Evolutionary conservation across 2,888 invertebrate genomes (phyloP), one percentile per base, ranked within the genome.

Genomic region (Apotomis betuletana): DNA sequence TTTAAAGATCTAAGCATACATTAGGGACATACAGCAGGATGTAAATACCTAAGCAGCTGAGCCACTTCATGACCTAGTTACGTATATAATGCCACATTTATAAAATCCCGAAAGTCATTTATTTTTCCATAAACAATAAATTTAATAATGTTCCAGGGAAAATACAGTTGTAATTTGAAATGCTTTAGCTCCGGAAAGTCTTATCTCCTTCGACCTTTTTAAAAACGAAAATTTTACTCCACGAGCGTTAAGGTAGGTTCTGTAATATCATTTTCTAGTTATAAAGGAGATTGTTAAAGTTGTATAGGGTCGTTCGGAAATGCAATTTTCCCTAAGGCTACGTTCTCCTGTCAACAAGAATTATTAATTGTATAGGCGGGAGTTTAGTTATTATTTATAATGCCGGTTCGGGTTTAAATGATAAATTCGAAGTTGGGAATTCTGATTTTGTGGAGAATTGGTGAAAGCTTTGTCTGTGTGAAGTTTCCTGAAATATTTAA

Each of bases 321-420:
- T 52, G 15, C 15, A 8, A 44, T 46, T 65, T 46, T 57, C 57
- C 65, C 65, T 57, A 46, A 65, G 65, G 65, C 27, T 27, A 36
- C 65, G 46, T 57, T 57, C 44, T 44, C 46, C 55, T 65, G 65
- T 65, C 65, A 65, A 65, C 65, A 46, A n/a, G 55, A 55, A 65
- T 65, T 65, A 65, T 65, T 57, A 65, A 65, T 65, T 57, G 55
- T 65, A 57, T 57, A 65, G 57, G 38, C 38, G 57, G 62, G 62
- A 46, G 65, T 65, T 65, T 57, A 57, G 65, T 65, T 65, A 46
- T 57, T 57, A 57, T 65, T 65, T 57, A 65, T 57, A 27, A 65
- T 46, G 65, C 55, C 44, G 49, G 5, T 13, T 46, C 51, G 63
- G 41, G 65, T 44, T 55, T 27, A 10, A 15, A 44, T 46, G 55